Conservation (phyloP, 2,113 vertebrate species). For the Falco punctatus region DNA sequence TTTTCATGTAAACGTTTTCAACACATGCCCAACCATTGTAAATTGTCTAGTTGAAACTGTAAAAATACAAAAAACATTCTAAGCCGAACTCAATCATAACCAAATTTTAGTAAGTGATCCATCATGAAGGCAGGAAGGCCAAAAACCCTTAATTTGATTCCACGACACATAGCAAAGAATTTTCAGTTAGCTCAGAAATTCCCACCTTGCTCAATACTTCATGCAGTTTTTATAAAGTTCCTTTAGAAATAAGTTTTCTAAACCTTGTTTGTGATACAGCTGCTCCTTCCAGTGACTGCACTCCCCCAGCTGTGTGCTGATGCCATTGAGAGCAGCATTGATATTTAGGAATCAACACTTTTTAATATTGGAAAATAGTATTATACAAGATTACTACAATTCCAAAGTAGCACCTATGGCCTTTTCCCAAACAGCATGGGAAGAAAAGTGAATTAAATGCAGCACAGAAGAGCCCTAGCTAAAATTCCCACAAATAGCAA, state of each 20-base stretch:
- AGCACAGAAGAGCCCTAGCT: neutral
- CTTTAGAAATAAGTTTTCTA: neutral
- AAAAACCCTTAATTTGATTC: accelerated
- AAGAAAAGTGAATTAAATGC: neutral
- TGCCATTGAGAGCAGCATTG: neutral
- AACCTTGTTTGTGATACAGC: neutral
- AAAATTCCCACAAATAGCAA: accelerated
- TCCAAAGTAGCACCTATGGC: neutral
- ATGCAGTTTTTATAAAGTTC: neutral
- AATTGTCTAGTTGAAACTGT: accelerated
- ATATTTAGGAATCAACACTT: too few relatives aligned
- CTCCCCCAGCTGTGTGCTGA: accelerated
- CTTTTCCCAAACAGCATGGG: neutral
- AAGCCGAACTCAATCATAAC: accelerated
- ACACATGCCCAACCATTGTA: accelerated
- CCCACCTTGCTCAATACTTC: neutral
- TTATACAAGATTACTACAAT: neutral
- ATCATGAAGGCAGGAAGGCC: accelerated
- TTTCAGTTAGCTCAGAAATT: neutral
- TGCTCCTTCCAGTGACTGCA: neutral
- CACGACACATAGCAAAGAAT: neutral
- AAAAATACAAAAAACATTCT: accelerated
- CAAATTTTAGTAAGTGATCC: accelerated
- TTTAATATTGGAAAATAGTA: neutral
- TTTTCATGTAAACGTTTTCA: accelerated